A percentile compares a stretch with the other conserved stretches of the same genome.
phyloP scores from a whole-genome alignment of 1,140 invertebrate genomes.

The Dufourea novaeangliae region DNA sequence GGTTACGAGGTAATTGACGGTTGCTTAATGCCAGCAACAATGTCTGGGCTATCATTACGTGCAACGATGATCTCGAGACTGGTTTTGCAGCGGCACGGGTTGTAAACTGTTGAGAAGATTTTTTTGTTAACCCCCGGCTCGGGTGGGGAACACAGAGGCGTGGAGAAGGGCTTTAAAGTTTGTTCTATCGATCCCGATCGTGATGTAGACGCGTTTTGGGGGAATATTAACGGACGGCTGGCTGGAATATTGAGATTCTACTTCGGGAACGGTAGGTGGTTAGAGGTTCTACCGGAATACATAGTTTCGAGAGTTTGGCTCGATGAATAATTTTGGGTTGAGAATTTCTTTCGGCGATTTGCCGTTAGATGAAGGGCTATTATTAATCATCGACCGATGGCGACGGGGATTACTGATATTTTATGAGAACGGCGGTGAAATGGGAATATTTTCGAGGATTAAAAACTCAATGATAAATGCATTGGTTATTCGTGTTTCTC shows the following conservation, averaged over 20 bases:
- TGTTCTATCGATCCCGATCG: neutral
- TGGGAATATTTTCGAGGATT: no score
- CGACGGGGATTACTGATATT: no score
- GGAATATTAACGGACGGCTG: neutral
- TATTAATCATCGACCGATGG: no score
- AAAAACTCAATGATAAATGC: no score
- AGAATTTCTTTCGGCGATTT: no score
- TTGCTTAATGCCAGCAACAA: slow-evolving; percentile 1
- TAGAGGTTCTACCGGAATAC: neutral
- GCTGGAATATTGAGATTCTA: neutral
- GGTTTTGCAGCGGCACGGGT: neutral
- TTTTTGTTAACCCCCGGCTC: neutral
- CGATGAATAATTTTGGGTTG: no score
- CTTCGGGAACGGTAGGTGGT: neutral
- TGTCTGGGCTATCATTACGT: neutral
- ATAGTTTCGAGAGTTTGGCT: neutral
- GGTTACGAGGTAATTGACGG: neutral
- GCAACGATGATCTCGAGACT: neutral
- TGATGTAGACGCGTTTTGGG: neutral
- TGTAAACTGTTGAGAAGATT: neutral
- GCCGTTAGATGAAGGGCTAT: no score
- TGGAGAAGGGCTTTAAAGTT: neutral
- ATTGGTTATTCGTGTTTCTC: no score
- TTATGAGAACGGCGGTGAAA: no score
- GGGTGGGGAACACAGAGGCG: no score